Conservation (phyloP, 2,888 invertebrate species). For the Gymnoscelis rufifasciata region DNA sequence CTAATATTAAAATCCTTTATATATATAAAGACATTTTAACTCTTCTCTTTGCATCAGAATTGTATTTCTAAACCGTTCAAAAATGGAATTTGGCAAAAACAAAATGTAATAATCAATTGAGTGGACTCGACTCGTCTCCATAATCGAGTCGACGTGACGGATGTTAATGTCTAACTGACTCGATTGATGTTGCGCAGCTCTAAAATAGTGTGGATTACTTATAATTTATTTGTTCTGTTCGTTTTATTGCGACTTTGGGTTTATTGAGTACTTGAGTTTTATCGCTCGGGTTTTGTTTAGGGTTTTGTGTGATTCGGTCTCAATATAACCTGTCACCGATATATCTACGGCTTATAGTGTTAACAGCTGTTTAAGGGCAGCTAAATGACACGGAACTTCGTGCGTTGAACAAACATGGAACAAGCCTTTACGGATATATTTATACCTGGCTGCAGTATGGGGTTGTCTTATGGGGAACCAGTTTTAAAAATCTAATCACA, state of each 20-base stretch:
- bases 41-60: no score
- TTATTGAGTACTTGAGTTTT: slow-evolving; percentile 8
- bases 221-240: slow-evolving; percentile 31
- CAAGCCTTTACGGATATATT: no score
- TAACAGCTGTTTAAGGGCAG: no score
- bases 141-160: slow-evolving; percentile 30
- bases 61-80: no score
- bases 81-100: not conserved
- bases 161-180: slow-evolving; percentile 29
- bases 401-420: no score
- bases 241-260: slow-evolving; percentile 25
- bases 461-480: no score
- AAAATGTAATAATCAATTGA: slow-evolving; percentile 17
- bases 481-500: no score
- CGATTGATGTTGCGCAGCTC: slow-evolving; percentile 29
- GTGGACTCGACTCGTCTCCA: slow-evolving; percentile 20
- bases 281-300: not conserved
- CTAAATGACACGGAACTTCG: no score
- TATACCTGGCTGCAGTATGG: no score
- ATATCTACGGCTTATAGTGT: no score
- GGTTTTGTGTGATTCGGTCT: not conserved
- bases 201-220: slow-evolving; percentile 33
- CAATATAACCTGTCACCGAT: not conserved
- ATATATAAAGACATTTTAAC: no score
- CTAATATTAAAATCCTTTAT: no score